These are phyloP conservation scores for Lontra canadensis DNA, from an alignment of 2,113 vertebrate species.

Conservation along the genomic window DNA sequence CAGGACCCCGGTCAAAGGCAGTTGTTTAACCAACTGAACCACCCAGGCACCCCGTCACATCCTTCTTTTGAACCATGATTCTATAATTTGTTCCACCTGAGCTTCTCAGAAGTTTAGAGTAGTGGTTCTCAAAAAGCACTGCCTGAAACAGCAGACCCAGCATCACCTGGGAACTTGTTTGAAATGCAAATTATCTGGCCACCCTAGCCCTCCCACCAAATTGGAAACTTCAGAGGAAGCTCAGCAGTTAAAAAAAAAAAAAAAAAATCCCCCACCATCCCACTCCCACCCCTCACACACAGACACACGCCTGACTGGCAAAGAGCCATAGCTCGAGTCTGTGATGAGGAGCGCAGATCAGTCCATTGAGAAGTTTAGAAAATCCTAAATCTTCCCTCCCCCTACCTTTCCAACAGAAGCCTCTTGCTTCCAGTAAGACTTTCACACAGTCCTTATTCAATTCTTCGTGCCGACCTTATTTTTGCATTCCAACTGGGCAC, in stretches of 20 bases:
- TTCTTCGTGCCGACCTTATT: conserved; percentile 34
- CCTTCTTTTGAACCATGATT: not conserved
- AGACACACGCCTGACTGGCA: not conserved
- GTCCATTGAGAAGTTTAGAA: not conserved
- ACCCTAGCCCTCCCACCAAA: not conserved
- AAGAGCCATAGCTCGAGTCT: not conserved
- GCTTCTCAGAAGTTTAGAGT: not conserved
- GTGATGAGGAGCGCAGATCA: not conserved
- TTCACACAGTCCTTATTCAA: conserved; percentile 52
- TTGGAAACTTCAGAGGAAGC: not conserved
- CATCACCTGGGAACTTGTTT: not conserved
- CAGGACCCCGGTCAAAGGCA: not conserved
- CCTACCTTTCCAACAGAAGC: not conserved
- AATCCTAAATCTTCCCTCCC: not conserved
- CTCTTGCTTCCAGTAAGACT: not conserved
- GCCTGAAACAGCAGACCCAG: not conserved
- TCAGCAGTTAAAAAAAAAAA: no score
- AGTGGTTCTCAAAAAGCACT: not conserved
- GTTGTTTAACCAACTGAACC: not conserved
- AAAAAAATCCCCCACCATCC: not conserved
- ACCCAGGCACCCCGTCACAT: no score
- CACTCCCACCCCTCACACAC: not conserved
- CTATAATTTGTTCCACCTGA: not conserved
- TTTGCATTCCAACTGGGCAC: conserved; percentile 41
- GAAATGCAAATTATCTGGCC: not conserved